Conservation (phyloP, 2,888 invertebrate genomes). For the Tubulanus polymorphus region DNA sequence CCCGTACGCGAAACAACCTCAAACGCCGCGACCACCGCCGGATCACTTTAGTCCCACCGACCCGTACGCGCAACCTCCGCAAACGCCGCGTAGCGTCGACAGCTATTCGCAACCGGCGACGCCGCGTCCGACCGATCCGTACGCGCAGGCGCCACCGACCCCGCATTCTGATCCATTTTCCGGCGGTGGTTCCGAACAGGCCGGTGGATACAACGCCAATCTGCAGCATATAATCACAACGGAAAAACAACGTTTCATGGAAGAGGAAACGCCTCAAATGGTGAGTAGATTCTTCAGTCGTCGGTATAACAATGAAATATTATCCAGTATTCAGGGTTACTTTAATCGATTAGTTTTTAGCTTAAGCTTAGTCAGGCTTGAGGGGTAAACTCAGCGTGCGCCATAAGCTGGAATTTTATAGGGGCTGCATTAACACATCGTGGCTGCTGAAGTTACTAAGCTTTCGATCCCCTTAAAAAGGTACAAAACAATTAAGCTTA, state of each 20-base stretch:
- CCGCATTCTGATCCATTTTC: conserved; percentile 35
- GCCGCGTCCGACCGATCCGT: conserved; percentile 23
- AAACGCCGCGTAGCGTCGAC: conserved; percentile 20
- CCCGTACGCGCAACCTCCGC: conserved; percentile 22
- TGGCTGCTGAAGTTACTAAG: too few species aligned
- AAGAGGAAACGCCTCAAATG: conserved; percentile 37
- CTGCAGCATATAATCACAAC: not conserved
- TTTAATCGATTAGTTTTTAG: too few species aligned
- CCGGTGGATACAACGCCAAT: not conserved
- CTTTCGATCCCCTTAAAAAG: too few species aligned
- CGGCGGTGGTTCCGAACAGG: not conserved
- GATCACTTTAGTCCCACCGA: conserved; percentile 9
- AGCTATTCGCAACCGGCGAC: too few species aligned
- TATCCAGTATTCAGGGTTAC: too few species aligned
- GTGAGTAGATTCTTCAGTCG: conserved; percentile 59
- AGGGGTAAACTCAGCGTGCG: too few species aligned
- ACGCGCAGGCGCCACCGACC: conserved; percentile 37
- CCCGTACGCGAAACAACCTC: conserved; percentile 23
- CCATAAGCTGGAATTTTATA: too few species aligned
- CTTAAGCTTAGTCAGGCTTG: too few species aligned
- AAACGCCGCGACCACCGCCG: conserved; percentile 26
- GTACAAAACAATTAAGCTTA: too few species aligned
- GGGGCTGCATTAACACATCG: too few species aligned
- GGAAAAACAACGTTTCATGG: not conserved
- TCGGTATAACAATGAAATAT: too few species aligned